These are phyloP conservation scores for Ecliptopera silaceata DNA, from an alignment of 2,888 invertebrate species.

Conservation along the genomic window DNA sequence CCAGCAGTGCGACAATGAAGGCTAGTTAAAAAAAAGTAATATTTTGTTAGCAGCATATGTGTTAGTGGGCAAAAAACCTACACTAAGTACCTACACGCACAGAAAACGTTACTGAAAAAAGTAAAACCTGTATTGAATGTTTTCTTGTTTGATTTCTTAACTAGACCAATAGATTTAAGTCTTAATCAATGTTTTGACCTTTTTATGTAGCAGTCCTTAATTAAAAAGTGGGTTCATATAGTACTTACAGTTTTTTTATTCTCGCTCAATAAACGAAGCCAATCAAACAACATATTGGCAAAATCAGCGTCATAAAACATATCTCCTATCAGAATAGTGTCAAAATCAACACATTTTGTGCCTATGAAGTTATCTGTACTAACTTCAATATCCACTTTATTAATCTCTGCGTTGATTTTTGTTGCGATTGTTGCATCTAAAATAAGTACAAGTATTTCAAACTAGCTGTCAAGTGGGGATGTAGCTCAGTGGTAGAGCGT, in stretches of 20 bases:
- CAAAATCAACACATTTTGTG: slow-evolving; percentile 62
- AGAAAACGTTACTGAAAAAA: too few species aligned
- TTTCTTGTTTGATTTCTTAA: too few species aligned
- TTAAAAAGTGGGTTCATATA: not conserved
- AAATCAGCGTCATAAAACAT: slow-evolving; percentile 87
- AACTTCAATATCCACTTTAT: slow-evolving; percentile 64
- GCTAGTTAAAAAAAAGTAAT: too few species aligned
- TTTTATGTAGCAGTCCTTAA: too few species aligned
- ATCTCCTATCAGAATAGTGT: slow-evolving; percentile 86
- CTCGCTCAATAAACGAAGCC: slow-evolving; percentile 68
- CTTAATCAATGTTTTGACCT: too few species aligned
- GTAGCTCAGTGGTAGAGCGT: slow-evolving; percentile 99
- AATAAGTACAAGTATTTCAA: slow-evolving; percentile 45
- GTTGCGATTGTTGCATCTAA: slow-evolving; percentile 80
- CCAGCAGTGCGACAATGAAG: too few species aligned
- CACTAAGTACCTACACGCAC: too few species aligned
- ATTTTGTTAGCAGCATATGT: too few species aligned
- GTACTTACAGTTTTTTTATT: slow-evolving; percentile 56
- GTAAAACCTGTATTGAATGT: too few species aligned
- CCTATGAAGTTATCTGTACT: slow-evolving; percentile 73
- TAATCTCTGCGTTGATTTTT: slow-evolving; percentile 77
- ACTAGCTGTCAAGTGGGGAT: slow-evolving; percentile 79
- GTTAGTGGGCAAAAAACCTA: too few species aligned
- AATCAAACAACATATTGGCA: slow-evolving; percentile 75
- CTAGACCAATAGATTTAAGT: too few species aligned